Conservation (phyloP, 2,113 vertebrate species). For the Atrichornis clamosus region DNA sequence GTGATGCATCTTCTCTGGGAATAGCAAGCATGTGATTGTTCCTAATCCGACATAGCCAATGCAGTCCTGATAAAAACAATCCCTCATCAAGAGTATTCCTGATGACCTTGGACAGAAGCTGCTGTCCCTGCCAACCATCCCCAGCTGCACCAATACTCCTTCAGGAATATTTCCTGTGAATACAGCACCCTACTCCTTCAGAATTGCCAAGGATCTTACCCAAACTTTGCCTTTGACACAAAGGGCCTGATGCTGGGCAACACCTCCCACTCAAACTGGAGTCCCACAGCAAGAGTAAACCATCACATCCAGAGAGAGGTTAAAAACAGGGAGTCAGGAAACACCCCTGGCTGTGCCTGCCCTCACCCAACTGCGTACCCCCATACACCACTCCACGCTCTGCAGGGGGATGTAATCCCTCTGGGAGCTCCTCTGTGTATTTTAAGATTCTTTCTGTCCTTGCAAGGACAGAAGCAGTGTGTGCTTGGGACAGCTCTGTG, state of each 20-base stretch:
- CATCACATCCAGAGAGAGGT: not conserved
- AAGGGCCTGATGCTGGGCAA: not conserved
- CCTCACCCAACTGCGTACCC: not conserved
- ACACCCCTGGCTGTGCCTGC: fast-evolving
- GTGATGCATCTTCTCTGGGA: not conserved
- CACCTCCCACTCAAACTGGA: not conserved
- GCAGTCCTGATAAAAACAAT: not conserved
- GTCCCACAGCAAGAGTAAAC: not conserved
- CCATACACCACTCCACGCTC: fast-evolving
- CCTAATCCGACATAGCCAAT: not conserved
- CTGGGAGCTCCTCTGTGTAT: not conserved
- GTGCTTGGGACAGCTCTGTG: not conserved
- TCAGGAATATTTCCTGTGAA: not conserved
- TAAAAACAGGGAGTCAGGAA: not conserved
- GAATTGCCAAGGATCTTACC: not conserved
- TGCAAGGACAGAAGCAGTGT: not conserved
- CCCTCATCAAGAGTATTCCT: not conserved
- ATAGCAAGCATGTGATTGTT: not conserved
- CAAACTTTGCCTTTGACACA: not conserved
- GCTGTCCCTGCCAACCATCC: not conserved
- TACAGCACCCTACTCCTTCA: not conserved
- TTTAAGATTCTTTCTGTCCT: not conserved
- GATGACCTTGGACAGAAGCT: not conserved
- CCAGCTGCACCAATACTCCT: not conserved
- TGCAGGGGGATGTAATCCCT: not conserved